Base-by-base conservation (phyloP, 2,797 vertebrate species). In the Staurois parvus region DNA sequence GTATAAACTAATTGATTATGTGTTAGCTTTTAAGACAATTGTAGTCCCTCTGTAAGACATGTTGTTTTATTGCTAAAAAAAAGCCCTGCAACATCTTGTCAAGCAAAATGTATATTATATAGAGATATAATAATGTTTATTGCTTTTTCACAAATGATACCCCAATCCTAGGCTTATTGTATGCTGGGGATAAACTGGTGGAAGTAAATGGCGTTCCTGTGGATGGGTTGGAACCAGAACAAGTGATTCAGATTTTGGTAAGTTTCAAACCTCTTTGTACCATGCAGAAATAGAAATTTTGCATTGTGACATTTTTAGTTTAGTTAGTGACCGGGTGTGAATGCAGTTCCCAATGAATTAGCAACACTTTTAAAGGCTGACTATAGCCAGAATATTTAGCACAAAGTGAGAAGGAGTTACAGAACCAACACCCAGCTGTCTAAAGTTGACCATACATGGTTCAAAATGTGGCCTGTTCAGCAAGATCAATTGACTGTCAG, bases 201-300 rank as follows among this genome's bases (percentile, higher is more conserved):
- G 98, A 99, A 91, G 98, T 99, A 76, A 99, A 99, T 1, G 96
- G 97, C 19, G 94, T 97, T 89, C 92, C 96, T 0, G 96, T 99
- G 37, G 95, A 96, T 12, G 98, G 98, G 29, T 92, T 99, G 91
- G 96, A 98, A 75, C 98, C 98, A 1, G 98, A 99, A 85, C 96
- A 99, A 92, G 96, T 99, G 48, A 98, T 99, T 89, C 96, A 96
- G 81, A 96, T 98, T 68, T 94, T 99, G 96, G 98, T 99, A 92
- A 30, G 48, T 0, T 78, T 11, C 2, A 13, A 32, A 74, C 26
- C 12, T 19, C 17, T 52, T 48, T 79, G 2, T 17, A 26, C 24
- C 24, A 69, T 34, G 15, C 13, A 32, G 7, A 37, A 29, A 5
- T 42, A 24, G 24, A 0, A 72, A 45, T 42, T 13, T 21, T 11